Percentiles rank a stretch among this genome's conserved stretches.
Evolutionary conservation across 2,888 invertebrate genomes (phyloP).

Genomic region (Erannis defoliaria): DNA sequence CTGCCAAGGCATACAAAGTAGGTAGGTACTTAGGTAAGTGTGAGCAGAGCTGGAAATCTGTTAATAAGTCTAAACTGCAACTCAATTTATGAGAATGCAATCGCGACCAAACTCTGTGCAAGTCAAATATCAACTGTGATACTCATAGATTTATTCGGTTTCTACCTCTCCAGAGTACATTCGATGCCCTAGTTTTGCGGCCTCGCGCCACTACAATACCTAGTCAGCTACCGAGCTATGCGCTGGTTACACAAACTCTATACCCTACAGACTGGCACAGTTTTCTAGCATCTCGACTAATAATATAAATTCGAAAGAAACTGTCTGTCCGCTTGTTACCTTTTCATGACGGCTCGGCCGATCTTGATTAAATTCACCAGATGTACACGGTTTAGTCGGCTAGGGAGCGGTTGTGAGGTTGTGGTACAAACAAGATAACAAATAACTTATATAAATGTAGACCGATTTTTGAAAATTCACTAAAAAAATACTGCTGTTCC

Average conservation of each 20-base stretch:
- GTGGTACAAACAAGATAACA: too few relatives aligned
- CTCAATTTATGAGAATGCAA: conserved; percentile 31
- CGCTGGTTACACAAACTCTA: conserved; percentile 5
- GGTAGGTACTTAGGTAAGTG: background rate
- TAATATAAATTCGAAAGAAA: too few relatives aligned
- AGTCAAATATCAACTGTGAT: conserved; percentile 36
- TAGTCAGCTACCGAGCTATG: conserved; percentile 36
- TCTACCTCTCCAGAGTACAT: conserved; percentile 62
- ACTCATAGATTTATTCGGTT: conserved; percentile 30
- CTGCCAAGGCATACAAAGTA: background rate
- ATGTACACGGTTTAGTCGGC: too few relatives aligned
- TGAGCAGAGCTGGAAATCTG: background rate
- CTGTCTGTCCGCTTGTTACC: too few relatives aligned
- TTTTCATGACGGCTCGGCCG: too few relatives aligned
- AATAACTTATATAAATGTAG: too few relatives aligned
- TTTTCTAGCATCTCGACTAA: background rate
- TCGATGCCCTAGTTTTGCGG: conserved; percentile 69
- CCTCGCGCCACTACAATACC: conserved; percentile 63
- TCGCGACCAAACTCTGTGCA: conserved; percentile 29
- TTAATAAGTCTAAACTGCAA: background rate
- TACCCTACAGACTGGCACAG: background rate
- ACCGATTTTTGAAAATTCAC: too few relatives aligned
- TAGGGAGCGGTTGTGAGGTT: too few relatives aligned
- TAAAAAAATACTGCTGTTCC: too few relatives aligned
- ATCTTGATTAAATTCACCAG: too few relatives aligned